Percentiles rank a stretch among this genome's conserved stretches.
Evolutionary conservation across 2,113 vertebrate species (phyloP).

Genomic region (Prolemur simus): DNA sequence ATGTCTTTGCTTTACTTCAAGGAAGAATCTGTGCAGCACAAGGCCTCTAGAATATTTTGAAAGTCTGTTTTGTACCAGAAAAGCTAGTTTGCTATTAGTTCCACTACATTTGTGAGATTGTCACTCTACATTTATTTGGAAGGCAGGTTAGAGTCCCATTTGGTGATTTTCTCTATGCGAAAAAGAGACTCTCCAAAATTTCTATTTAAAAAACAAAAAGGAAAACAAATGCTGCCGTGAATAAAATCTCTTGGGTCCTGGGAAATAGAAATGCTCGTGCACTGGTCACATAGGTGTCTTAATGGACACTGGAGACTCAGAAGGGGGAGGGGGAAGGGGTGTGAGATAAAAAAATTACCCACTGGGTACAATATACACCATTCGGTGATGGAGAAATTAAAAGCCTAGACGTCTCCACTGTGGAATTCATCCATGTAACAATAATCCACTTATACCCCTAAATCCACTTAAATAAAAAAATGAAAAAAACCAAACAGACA

Average conservation of each 20-base stretch:
- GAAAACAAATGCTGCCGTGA: not conserved
- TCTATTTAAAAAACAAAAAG: not conserved
- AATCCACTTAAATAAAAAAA: too few species aligned
- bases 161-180: not conserved
- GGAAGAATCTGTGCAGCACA: not conserved
- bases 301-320: too few species aligned
- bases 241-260: not conserved
- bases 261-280: not conserved
- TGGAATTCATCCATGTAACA: too few species aligned
- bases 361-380: too few species aligned
- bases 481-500: not conserved
- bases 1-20: not conserved
- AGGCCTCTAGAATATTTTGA: not conserved
- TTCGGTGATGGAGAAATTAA: too few species aligned
- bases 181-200: not conserved
- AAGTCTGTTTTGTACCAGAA: constrained; percentile 48
- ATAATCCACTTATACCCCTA: too few species aligned
- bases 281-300: too few species aligned
- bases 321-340: too few species aligned
- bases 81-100: constrained; percentile 47
- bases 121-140: not conserved
- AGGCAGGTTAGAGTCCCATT: not conserved
- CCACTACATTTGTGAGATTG: not conserved
- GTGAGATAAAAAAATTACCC: too few species aligned
- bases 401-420: too few species aligned